These are phyloP conservation scores for Acanthurus tractus DNA, from an alignment of 2,797 vertebrate species.

Conservation along the genomic window DNA sequence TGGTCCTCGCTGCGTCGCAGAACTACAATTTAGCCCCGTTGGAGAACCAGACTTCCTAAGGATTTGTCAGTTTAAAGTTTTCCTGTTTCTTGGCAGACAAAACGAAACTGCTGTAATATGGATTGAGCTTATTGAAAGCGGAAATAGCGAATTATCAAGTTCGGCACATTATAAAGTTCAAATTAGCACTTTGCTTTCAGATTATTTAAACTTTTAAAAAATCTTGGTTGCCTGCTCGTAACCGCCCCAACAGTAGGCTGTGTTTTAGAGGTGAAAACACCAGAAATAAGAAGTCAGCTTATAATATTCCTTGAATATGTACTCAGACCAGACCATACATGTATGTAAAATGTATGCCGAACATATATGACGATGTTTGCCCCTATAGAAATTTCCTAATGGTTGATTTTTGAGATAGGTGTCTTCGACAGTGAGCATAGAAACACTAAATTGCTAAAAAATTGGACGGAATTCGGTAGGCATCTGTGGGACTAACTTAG, in stretches of 20 bases:
- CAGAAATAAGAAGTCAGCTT: not conserved
- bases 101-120: fast-evolving
- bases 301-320: fast-evolving
- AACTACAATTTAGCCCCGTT: constrained; percentile 7
- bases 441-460: not conserved
- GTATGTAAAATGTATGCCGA: not conserved
- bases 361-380: fast-evolving
- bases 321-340: fast-evolving
- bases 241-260: not conserved
- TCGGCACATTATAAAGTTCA: constrained; percentile 11
- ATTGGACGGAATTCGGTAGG: not conserved
- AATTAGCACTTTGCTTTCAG: fast-evolving
- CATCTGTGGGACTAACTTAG: not conserved
- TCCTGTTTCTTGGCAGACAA: fast-evolving
- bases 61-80: not conserved
- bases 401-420: fast-evolving
- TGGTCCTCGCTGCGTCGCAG: not conserved
- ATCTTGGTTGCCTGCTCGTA: not conserved
- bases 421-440: not conserved
- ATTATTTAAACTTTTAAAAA: constrained; percentile 48
- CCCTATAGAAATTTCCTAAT: fast-evolving
- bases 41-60: constrained; percentile 29
- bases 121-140: fast-evolving
- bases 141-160: fast-evolving
- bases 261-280: not conserved